These are phyloP conservation scores for Cariama cristata DNA, from an alignment of 2,113 vertebrate genomes.

Conservation along the genomic window DNA sequence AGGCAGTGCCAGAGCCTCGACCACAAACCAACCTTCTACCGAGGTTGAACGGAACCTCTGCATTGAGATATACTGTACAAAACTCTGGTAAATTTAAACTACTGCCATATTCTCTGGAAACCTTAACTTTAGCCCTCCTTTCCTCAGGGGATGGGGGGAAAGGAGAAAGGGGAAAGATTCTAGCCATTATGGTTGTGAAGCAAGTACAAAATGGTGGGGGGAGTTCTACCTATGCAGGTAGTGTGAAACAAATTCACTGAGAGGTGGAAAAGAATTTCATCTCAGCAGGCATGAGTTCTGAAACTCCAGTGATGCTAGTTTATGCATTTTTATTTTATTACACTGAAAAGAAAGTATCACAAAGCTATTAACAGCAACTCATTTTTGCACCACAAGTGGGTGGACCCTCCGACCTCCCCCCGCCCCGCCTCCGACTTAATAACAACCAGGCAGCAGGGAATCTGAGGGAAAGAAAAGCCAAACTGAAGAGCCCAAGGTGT, in stretches of 20 bases:
- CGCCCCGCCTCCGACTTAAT: not conserved
- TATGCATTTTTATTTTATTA: not conserved
- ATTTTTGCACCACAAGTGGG: not conserved
- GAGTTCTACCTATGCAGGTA: not conserved
- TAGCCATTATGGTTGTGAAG: not conserved
- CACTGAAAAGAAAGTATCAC: not conserved
- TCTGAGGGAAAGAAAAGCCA: not conserved
- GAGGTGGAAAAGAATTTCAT: not conserved
- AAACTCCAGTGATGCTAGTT: not conserved
- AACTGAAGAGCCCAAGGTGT: not conserved
- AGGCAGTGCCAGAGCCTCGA: not conserved
- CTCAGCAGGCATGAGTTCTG: not conserved
- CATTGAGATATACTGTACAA: accelerated
- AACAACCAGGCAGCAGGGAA: not conserved
- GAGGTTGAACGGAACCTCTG: not conserved
- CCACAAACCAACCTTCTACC: not conserved
- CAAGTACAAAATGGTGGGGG: not conserved
- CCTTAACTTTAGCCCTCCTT: not conserved
- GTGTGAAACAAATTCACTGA: not conserved
- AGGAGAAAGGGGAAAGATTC: not conserved
- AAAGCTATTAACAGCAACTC: not conserved
- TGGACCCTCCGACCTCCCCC: not conserved
- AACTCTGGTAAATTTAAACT: not conserved
- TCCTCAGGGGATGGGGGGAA: too few species aligned
- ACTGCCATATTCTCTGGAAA: not conserved